Evolutionary conservation across 2,888 invertebrate species (phyloP).

Genomic region (Didymodactylos carnosus): DNA sequence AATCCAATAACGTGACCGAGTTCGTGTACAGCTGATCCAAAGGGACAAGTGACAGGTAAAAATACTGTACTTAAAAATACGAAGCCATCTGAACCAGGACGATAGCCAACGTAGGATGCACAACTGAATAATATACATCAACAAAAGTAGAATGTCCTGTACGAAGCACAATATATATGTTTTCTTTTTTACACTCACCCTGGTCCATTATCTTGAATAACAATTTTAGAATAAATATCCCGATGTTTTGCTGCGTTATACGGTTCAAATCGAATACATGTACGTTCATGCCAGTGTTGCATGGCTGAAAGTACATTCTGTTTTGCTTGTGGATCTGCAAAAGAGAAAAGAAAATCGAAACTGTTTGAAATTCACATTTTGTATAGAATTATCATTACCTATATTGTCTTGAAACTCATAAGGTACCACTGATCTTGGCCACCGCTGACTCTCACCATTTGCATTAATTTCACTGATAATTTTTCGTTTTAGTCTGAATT

Average conservation of each 20-base stretch:
- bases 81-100: neutral
- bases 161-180: neutral
- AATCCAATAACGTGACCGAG: conserved; percentile 13
- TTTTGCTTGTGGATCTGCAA: neutral
- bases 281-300: conserved; percentile 9
- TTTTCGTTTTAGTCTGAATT: conserved; percentile 4
- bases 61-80: neutral
- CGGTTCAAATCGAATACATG: conserved; percentile 12
- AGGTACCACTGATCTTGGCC: conserved; percentile 4
- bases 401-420: neutral
- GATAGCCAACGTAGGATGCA: conserved; percentile 11
- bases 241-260: neutral
- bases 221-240: neutral
- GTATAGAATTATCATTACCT: neutral
- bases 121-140: no score
- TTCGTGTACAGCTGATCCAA: conserved; percentile 12
- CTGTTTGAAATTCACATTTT: neutral
- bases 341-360: neutral
- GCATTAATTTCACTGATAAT: conserved; percentile 1
- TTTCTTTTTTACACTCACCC: neutral
- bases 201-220: neutral
- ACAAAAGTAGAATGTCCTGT: neutral
- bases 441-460: neutral
- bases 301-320: neutral
- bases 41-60: conserved; percentile 5